These are phyloP conservation scores for Sminthurinus signatus DNA, from an alignment of 1,140 invertebrate genomes.

Conservation along the genomic window DNA sequence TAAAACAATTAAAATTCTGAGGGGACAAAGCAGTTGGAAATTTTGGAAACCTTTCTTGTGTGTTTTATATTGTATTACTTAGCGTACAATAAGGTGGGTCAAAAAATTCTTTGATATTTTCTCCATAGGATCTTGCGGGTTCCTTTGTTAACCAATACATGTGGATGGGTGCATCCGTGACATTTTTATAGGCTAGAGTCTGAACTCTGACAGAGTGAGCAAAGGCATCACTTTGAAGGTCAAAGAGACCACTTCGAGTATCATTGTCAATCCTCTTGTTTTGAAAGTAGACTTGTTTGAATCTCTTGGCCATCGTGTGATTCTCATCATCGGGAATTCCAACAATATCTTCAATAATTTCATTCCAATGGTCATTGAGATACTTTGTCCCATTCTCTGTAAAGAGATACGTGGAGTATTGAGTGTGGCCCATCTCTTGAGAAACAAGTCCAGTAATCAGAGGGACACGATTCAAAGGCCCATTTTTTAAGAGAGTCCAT, in stretches of 20 bases:
- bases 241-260: slow-evolving; percentile 49
- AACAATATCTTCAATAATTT: no score
- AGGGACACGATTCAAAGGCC: no score
- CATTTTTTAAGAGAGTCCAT: no score
- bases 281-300: slow-evolving; percentile 57
- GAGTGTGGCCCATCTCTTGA: no score
- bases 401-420: no score
- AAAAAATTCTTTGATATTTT: not conserved
- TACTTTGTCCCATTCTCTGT: no score
- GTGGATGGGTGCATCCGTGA: slow-evolving; percentile 9
- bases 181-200: slow-evolving; percentile 7
- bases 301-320: not conserved
- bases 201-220: not conserved
- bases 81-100: not conserved
- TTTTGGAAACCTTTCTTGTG: no score
- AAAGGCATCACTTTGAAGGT: slow-evolving; percentile 47
- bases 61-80: no score
- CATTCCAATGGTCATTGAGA: no score
- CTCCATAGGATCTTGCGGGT: slow-evolving; percentile 5
- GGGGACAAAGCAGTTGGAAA: no score
- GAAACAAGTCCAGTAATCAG: no score
- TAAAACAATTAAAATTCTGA: no score
- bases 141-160: slow-evolving; percentile 27
- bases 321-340: not conserved
- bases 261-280: slow-evolving; percentile 48